phyloP scores from a whole-genome alignment of 2,888 invertebrate genomes.

The Clepsis dumicolana region DNA sequence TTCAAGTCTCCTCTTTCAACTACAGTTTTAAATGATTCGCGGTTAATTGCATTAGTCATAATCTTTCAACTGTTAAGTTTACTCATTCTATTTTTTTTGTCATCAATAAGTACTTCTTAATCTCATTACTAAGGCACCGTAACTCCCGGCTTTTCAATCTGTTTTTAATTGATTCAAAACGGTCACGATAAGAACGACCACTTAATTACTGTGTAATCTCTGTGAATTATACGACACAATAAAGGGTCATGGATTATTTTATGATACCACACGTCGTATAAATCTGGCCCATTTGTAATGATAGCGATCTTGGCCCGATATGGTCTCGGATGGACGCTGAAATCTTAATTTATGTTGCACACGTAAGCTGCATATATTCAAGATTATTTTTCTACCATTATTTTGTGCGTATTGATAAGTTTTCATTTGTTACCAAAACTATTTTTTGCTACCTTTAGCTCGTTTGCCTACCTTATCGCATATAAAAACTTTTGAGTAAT shows the following conservation, averaged over 20 bases:
- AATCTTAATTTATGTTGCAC: background rate
- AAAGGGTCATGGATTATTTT: slow-evolving; percentile 28
- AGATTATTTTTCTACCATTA: background rate
- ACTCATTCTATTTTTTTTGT: too few species aligned
- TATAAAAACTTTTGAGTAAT: too few species aligned
- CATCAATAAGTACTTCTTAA: too few species aligned
- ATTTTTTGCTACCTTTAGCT: too few species aligned
- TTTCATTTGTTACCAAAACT: too few species aligned
- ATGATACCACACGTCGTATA: slow-evolving; percentile 11
- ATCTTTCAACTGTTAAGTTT: too few species aligned
- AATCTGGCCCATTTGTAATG: slow-evolving; percentile 26
- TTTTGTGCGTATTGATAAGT: background rate
- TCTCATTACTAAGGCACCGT: background rate
- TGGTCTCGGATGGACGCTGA: background rate
- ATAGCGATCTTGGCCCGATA: slow-evolving; percentile 13
- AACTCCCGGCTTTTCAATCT: slow-evolving; percentile 8
- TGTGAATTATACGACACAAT: slow-evolving; percentile 20
- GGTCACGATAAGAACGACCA: slow-evolving; percentile 57
- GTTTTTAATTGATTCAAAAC: slow-evolving; percentile 69
- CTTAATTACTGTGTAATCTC: slow-evolving; percentile 33
- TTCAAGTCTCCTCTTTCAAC: too few species aligned
- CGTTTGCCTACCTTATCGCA: too few species aligned
- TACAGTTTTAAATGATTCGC: too few species aligned
- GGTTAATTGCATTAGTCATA: too few species aligned
- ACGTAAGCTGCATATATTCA: background rate